Conservation (phyloP, 2,888 invertebrate species). For the Actias luna region DNA sequence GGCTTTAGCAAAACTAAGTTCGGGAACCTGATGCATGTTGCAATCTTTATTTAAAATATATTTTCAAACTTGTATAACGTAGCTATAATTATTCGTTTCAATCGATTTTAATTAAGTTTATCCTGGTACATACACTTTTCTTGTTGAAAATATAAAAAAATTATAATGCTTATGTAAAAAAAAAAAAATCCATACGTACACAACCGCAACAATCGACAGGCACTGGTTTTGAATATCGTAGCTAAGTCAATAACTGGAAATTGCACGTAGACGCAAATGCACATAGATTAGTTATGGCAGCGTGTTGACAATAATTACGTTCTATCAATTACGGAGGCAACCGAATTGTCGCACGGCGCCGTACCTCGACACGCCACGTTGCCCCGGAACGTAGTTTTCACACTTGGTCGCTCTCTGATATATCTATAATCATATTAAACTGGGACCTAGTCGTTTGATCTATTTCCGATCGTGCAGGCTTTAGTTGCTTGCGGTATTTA, state of each 20-base stretch:
- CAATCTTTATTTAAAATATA: no score
- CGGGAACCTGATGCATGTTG: no score
- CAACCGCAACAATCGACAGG: background rate
- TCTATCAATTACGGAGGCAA: slow-evolving; percentile 8
- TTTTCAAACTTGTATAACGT: no score
- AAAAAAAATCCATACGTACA: background rate
- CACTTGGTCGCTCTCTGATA: slow-evolving; percentile 12
- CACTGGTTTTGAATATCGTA: background rate
- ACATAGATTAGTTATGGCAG: background rate
- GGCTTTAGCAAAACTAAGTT: no score
- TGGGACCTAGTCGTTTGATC: slow-evolving; percentile 14
- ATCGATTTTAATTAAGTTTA: background rate
- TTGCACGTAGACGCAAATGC: background rate
- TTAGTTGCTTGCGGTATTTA: slow-evolving; percentile 4
- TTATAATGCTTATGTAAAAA: background rate
- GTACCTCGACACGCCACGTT: background rate
- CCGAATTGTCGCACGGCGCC: background rate
- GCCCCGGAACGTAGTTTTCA: slow-evolving; percentile 15
- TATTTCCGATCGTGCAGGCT: slow-evolving; percentile 8
- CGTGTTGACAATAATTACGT: background rate
- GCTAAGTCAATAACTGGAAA: background rate
- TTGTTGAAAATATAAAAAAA: background rate
- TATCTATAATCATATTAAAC: slow-evolving; percentile 4
- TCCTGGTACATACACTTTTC: background rate
- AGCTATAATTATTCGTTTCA: no score